Evolutionary conservation across 2,888 invertebrate genomes (phyloP).

Genomic region (Orthonychiurus folsomi): DNA sequence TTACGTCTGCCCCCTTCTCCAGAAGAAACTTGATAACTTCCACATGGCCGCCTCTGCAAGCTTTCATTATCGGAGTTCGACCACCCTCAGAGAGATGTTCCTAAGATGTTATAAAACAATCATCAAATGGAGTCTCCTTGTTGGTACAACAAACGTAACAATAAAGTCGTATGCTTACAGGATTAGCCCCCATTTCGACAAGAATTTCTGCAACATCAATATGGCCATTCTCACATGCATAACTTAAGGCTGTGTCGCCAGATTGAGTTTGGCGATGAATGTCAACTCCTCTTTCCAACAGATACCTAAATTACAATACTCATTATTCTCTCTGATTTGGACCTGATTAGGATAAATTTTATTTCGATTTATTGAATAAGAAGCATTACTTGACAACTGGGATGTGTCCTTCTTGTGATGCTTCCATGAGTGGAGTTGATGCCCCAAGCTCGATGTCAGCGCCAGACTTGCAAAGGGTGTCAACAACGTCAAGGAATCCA

Average conservation of each 20-base stretch:
- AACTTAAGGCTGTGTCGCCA: conserved; percentile 89
- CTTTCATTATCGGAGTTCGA: conserved; percentile 96
- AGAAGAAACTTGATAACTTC: conserved; percentile 94
- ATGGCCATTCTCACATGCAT: conserved; percentile 98
- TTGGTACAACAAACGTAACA: background rate
- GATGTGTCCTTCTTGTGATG: conserved; percentile 93
- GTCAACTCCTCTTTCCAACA: conserved; percentile 74
- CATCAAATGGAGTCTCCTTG: background rate
- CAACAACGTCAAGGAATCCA: conserved; percentile 94
- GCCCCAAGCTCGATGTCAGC: conserved; percentile 95
- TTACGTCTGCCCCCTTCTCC: conserved; percentile 69
- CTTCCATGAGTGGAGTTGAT: conserved; percentile 96
- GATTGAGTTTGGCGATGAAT: conserved; percentile 91
- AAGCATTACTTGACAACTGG: conserved; percentile 65
- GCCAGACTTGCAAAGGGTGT: conserved; percentile 73
- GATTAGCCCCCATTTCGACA: conserved; percentile 77
- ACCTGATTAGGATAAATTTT: background rate
- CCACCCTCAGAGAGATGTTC: conserved; percentile 97
- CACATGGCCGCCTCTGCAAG: conserved; percentile 89
- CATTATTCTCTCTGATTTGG: background rate
- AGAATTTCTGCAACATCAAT: conserved; percentile 91
- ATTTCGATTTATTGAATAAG: too few relatives aligned
- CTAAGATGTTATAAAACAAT: conserved; percentile 42
- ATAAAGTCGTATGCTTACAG: conserved; percentile 50
- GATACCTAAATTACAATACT: conserved; percentile 53